A percentile compares a stretch with the other conserved stretches of the same genome.
phyloP scores from a whole-genome alignment of 1,140 invertebrate genomes.

The Drosophila tropicalis region DNA sequence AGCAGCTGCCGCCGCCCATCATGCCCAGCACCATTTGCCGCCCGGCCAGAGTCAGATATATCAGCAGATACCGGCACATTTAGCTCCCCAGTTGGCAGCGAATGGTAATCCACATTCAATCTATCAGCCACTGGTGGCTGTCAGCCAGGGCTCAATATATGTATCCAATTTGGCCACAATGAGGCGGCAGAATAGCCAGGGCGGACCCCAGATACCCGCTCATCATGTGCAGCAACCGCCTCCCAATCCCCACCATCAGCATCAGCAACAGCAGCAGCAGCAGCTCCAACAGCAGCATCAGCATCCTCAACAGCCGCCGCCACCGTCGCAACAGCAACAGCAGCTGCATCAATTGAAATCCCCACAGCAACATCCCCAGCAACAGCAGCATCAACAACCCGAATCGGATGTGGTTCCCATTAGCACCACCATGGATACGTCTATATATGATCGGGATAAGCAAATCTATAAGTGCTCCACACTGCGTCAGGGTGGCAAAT shows the following conservation, averaged over 20 bases:
- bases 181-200: slow-evolving; percentile 78
- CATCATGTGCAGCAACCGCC: slow-evolving; percentile 56
- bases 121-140: slow-evolving; percentile 78
- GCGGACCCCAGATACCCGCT: slow-evolving; percentile 67
- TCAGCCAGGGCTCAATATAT: slow-evolving; percentile 78
- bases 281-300: slow-evolving; percentile 44
- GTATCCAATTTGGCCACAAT: slow-evolving; percentile 81
- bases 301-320: slow-evolving; percentile 42
- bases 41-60: slow-evolving; percentile 78
- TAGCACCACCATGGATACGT: slow-evolving; percentile 70
- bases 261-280: slow-evolving; percentile 56
- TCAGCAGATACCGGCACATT: slow-evolving; percentile 78
- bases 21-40: slow-evolving; percentile 72
- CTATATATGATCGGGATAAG: slow-evolving; percentile 82
- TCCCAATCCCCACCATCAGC: slow-evolving; percentile 46
- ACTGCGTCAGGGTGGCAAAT: slow-evolving; percentile 79
- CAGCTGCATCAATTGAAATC: slow-evolving; percentile 72
- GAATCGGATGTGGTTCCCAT: slow-evolving; percentile 63
- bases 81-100: slow-evolving; percentile 63
- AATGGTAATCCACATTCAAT: slow-evolving; percentile 82
- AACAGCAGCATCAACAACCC: slow-evolving; percentile 49
- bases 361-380: slow-evolving; percentile 58
- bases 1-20: slow-evolving; percentile 53
- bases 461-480: slow-evolving; percentile 83
- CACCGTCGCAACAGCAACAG: slow-evolving; percentile 62